phyloP scores from a whole-genome alignment of 1,140 invertebrate species.

The Rhopalosiphum maidis region DNA sequence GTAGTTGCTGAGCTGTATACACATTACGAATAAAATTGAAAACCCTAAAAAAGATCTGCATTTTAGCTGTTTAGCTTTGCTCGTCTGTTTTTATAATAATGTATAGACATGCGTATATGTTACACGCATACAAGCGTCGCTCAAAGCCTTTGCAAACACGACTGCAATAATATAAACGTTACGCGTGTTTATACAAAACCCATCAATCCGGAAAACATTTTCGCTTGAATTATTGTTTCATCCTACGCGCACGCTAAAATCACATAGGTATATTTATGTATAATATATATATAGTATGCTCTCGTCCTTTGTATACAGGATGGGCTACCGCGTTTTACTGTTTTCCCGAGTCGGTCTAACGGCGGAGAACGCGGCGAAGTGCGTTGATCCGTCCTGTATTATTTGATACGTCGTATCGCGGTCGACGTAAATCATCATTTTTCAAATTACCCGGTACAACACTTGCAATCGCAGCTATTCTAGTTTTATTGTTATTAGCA shows the following conservation, averaged over 20 bases:
- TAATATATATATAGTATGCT: neutral
- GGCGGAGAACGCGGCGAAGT: neutral
- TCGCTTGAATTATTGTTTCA: neutral
- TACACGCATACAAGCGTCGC: neutral
- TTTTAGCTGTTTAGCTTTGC: neutral
- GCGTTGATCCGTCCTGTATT: no score
- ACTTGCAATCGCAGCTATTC: neutral
- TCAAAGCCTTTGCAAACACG: neutral
- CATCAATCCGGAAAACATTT: neutral
- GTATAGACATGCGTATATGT: neutral
- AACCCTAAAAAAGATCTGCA: neutral
- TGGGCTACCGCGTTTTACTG: neutral
- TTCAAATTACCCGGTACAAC: neutral
- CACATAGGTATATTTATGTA: neutral
- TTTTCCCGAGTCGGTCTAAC: neutral
- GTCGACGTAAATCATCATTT: neutral
- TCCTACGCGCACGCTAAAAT: neutral
- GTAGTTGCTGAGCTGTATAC: neutral
- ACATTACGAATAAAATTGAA: neutral
- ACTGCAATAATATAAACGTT: neutral
- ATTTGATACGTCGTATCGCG: neutral
- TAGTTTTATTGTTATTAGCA: neutral
- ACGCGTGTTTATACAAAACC: neutral
- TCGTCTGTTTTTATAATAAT: neutral
- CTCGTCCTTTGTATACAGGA: neutral